Percentiles rank a stretch among this genome's conserved stretches.
phyloP scores from a whole-genome alignment of 2,797 vertebrate genomes.

The Lepus oiostolus region DNA sequence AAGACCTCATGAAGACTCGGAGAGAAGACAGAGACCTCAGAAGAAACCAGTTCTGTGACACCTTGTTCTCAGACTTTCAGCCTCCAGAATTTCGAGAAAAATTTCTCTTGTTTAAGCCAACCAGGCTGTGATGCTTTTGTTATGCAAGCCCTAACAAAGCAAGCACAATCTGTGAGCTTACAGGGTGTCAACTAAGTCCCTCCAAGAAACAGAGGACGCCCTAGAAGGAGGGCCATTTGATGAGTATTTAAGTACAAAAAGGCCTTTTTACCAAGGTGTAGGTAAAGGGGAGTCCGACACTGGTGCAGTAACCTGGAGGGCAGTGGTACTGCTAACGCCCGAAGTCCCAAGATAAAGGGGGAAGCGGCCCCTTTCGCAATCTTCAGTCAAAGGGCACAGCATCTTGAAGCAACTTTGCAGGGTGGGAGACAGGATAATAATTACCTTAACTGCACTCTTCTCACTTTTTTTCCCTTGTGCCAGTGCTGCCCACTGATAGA shows the following conservation, averaged over 20 bases:
- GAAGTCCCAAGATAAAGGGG: not conserved
- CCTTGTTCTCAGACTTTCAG: not conserved
- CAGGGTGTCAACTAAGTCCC: conserved; percentile 3
- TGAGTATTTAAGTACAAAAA: not conserved
- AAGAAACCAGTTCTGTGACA: not conserved
- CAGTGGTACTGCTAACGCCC: not conserved
- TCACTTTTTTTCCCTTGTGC: not conserved
- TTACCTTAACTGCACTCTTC: not conserved
- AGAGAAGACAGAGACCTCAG: not conserved
- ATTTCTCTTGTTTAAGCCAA: not conserved
- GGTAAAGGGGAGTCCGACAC: not conserved
- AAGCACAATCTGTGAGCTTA: not conserved
- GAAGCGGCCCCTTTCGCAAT: not conserved
- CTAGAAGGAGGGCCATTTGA: not conserved
- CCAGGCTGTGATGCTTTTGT: not conserved
- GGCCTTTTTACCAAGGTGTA: not conserved
- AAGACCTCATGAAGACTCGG: not conserved
- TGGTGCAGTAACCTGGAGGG: not conserved
- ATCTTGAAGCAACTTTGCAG: not conserved
- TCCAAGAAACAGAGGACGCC: not conserved
- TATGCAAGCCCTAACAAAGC: conserved; percentile 8
- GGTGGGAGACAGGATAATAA: not conserved
- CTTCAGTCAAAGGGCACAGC: not conserved
- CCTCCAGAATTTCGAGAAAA: conserved; percentile 28
- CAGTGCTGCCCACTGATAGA: not conserved